Conservation (phyloP, 2,797 vertebrate genomes). For the Protosalanx chinensis region DNA sequence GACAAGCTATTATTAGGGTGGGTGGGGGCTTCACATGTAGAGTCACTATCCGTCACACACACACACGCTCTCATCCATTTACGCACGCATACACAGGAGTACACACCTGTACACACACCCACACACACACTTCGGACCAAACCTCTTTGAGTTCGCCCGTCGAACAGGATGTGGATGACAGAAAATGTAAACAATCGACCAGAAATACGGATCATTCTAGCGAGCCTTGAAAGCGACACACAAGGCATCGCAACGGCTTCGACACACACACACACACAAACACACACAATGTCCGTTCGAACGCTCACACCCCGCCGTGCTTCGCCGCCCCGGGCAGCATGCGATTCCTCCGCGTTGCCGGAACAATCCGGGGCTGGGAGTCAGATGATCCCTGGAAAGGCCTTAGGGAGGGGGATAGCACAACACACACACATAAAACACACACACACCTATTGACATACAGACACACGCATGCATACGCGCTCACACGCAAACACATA, state of each 20-base stretch:
- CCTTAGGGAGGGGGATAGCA: no score
- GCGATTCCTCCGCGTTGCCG: background rate
- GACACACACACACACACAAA: slow-evolving; percentile 5
- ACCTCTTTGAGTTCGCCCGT: no score
- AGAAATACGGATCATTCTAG: no score
- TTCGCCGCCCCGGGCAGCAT: background rate
- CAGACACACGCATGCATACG: background rate
- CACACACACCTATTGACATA: background rate
- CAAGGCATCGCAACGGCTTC: slow-evolving; percentile 9
- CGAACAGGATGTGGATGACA: no score
- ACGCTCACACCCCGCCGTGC: background rate
- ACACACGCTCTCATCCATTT: background rate
- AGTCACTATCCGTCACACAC: background rate
- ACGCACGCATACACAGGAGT: background rate
- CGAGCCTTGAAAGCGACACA: background rate
- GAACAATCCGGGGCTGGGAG: background rate
- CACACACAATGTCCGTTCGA: background rate
- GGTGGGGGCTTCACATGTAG: background rate
- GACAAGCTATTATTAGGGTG: background rate
- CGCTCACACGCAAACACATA: no score
- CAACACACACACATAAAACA: background rate
- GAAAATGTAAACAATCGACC: no score
- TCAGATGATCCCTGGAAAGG: background rate
- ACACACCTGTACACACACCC: background rate
- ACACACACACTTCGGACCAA: slow-evolving; percentile 5